Base-by-base conservation (phyloP, 2,888 invertebrate genomes). In the Drosophila recens region DNA sequence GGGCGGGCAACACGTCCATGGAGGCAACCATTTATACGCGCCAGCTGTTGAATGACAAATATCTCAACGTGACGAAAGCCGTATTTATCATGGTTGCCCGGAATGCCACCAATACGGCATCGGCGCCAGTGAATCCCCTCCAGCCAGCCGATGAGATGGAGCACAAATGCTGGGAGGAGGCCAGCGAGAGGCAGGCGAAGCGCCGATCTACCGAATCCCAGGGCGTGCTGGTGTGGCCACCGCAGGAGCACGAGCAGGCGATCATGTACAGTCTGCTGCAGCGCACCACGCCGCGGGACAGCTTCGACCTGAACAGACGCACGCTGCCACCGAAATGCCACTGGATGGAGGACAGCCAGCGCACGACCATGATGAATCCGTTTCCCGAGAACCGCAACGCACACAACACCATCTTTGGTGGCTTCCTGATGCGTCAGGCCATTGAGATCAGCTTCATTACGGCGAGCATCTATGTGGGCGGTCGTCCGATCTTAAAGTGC, bases 351-450 rank as follows among this genome's bases (percentile, higher is more conserved):
- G 93, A 87, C 10, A 83, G 87, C 13, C 93, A 92, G 36, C 89
- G 95, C 17, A 94, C 94, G 17, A 96, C 94, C 79, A 92, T 95
- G 27, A 93, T 94, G 45, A 93, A 94, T 67, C 94, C 94, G 1
- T 95, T 95, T 87, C 95, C 95, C 0, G 94, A 95, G 91, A 93
- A 96, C 91, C 93, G 96, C 54, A 97, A 97, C 92, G 93, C 96
- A 30, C 96, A 96, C 86, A 95, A 96, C 90, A 96, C 95, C 79
- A 93, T 94, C 27, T 97, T 97, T 90, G 97, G 97, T 61, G 97
- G 97, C 0, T 97, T 95, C 90, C 92, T 97, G 27, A 97, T 97
- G 96, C 93, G 96, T 17, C 94, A 95, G 80, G 96, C 96, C 0
- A 93, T 94, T 56, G 97, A 97, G 92, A 91, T 96, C 17, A 95